phyloP scores from a whole-genome alignment of 1,140 invertebrate species.

The Diorhabda elongata region DNA sequence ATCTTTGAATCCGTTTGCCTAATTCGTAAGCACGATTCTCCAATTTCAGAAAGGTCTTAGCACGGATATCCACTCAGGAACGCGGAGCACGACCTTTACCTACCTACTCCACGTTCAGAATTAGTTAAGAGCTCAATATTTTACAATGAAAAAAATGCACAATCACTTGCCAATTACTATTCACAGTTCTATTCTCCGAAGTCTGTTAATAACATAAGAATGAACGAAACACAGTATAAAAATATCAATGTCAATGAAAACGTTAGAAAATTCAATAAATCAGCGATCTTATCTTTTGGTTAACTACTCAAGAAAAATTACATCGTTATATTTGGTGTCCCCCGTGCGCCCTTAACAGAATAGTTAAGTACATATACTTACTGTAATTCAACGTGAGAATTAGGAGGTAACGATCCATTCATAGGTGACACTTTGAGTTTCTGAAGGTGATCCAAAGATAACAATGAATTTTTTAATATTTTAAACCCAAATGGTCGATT shows the following conservation, averaged over 20 bases:
- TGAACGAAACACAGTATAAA: not conserved
- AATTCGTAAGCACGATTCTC: no score
- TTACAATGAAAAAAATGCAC: no score
- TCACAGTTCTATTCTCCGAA: no score
- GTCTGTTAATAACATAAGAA: not conserved
- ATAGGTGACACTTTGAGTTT: conserved; percentile 44
- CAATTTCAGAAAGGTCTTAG: no score
- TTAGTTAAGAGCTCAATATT: no score
- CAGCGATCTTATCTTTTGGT: not conserved
- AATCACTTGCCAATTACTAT: no score
- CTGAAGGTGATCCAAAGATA: conserved; percentile 42
- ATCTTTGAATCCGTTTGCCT: no score
- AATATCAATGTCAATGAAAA: not conserved
- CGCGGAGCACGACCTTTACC: no score
- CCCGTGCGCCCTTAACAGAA: not conserved
- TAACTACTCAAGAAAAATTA: not conserved
- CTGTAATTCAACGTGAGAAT: conserved; percentile 33
- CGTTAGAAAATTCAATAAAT: not conserved
- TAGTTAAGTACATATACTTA: conserved; percentile 23
- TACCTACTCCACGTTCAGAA: no score
- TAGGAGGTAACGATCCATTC: conserved; percentile 39
- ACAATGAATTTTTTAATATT: conserved; percentile 41
- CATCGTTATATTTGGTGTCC: not conserved
- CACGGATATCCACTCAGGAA: no score
- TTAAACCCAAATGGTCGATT: conserved; percentile 40